A percentile compares a stretch with the other conserved stretches of the same genome.
Evolutionary conservation across 2,888 invertebrate species (phyloP).

Genomic region (Dynastes tityus): DNA sequence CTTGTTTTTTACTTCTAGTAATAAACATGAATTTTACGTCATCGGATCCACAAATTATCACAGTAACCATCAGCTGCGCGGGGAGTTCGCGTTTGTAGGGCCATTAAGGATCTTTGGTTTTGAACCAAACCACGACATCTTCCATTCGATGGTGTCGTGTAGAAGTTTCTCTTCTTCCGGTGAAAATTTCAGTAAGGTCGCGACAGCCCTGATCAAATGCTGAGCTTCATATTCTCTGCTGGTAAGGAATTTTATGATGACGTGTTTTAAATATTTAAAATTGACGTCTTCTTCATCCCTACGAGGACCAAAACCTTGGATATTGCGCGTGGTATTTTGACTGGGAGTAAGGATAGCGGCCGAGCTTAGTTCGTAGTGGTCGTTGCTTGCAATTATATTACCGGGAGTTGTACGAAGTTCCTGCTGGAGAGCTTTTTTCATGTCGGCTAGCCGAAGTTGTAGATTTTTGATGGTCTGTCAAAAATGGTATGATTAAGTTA

Average conservation of each 20-base stretch:
- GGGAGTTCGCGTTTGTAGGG: conserved; percentile 50
- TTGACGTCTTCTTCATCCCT: conserved; percentile 80
- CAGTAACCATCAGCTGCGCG: conserved; percentile 73
- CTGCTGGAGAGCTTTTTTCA: conserved; percentile 92
- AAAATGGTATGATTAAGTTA: conserved; percentile 51
- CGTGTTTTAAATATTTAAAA: conserved; percentile 92
- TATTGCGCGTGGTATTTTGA: conserved; percentile 69
- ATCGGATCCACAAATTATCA: conserved; percentile 37
- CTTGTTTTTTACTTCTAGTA: no score
- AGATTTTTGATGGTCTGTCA: conserved; percentile 88
- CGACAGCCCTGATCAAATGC: conserved; percentile 90
- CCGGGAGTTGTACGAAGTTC: conserved; percentile 77
- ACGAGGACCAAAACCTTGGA: conserved; percentile 50
- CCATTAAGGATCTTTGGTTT: conserved; percentile 68
- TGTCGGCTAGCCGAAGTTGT: conserved; percentile 89
- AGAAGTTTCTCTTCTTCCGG: conserved; percentile 90
- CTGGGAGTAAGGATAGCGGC: conserved; percentile 79
- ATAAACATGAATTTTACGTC: no score
- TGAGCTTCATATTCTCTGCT: conserved; percentile 90
- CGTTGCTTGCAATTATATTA: conserved; percentile 73
- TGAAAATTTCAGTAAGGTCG: conserved; percentile 86
- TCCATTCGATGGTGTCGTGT: conserved; percentile 84
- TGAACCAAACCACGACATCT: conserved; percentile 81
- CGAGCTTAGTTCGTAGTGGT: conserved; percentile 70
- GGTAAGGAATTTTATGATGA: conserved; percentile 93